These are phyloP conservation scores for Autographa gamma DNA, from an alignment of 2,888 invertebrate species.

Conservation along the genomic window DNA sequence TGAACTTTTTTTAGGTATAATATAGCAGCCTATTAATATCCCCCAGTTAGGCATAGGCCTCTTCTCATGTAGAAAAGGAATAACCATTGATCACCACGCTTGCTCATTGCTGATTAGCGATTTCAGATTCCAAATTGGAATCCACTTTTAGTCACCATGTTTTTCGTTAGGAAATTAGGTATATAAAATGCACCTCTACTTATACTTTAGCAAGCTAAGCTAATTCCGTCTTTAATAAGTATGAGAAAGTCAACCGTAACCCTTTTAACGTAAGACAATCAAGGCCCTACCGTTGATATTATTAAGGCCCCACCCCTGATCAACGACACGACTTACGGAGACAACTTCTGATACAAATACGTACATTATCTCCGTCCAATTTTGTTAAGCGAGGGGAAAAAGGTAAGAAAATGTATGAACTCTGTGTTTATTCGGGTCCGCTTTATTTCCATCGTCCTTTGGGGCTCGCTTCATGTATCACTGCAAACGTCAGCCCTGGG, in stretches of 20 bases:
- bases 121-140: too few relatives aligned
- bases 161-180: too few relatives aligned
- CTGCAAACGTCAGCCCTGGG: conserved; percentile 80
- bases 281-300: conserved; percentile 8
- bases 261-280: conserved; percentile 1
- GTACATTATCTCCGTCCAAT: conserved; percentile 60
- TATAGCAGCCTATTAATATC: too few relatives aligned
- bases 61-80: too few relatives aligned
- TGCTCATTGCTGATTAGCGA: too few relatives aligned
- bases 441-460: conserved; percentile 72
- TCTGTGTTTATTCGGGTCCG: conserved; percentile 76
- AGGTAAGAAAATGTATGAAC: conserved; percentile 69
- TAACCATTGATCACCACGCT: too few relatives aligned
- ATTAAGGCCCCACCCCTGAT: conserved; percentile 49
- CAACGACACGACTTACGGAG: conserved; percentile 38
- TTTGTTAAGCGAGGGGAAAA: conserved; percentile 62
- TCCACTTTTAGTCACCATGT: too few relatives aligned
- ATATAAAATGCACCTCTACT: too few relatives aligned
- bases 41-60: too few relatives aligned
- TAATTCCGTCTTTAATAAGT: conserved; percentile 1
- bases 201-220: not conserved
- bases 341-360: conserved; percentile 56
- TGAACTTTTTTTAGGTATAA: not conserved
- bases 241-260: conserved; percentile 4
- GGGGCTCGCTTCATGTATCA: conserved; percentile 76